These are phyloP conservation scores for Drosophila santomea DNA, from an alignment of 1,140 invertebrate species.

Conservation along the genomic window DNA sequence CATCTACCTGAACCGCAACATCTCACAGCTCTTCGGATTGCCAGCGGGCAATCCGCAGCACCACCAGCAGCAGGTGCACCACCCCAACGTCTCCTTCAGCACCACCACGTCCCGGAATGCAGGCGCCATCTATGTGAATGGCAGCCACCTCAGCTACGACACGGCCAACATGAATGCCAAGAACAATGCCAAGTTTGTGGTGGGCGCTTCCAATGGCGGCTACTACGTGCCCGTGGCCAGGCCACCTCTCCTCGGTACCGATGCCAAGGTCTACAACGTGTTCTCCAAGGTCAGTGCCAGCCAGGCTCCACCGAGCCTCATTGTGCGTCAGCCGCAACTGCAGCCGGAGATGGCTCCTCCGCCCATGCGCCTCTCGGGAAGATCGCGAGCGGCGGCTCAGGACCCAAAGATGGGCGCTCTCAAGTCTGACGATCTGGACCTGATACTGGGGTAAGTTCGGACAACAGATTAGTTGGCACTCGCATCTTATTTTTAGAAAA, in stretches of 20 bases:
- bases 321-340: slow-evolving; percentile 66
- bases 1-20: slow-evolving; percentile 81
- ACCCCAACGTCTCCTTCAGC: slow-evolving; percentile 80
- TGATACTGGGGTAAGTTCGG: slow-evolving; percentile 86
- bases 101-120: slow-evolving; percentile 62
- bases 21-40: slow-evolving; percentile 72
- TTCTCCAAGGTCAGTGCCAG: slow-evolving; percentile 75
- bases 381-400: slow-evolving; percentile 29
- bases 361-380: slow-evolving; percentile 53
- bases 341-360: slow-evolving; percentile 22
- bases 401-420: slow-evolving; percentile 16
- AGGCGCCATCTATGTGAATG: slow-evolving; percentile 75
- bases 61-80: slow-evolving; percentile 38
- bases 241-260: slow-evolving; percentile 52
- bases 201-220: slow-evolving; percentile 48
- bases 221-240: slow-evolving; percentile 73
- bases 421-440: slow-evolving; percentile 87
- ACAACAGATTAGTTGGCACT: no score
- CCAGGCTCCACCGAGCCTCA: slow-evolving; percentile 57
- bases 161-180: slow-evolving; percentile 71
- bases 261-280: slow-evolving; percentile 78
- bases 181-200: slow-evolving; percentile 60
- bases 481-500: neutral
- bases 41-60: slow-evolving; percentile 21
- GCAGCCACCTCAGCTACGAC: slow-evolving; percentile 64